Percentiles rank a stretch among this genome's conserved stretches.
Evolutionary conservation across 2,113 vertebrate species (phyloP).

Genomic region (Meles meles): DNA sequence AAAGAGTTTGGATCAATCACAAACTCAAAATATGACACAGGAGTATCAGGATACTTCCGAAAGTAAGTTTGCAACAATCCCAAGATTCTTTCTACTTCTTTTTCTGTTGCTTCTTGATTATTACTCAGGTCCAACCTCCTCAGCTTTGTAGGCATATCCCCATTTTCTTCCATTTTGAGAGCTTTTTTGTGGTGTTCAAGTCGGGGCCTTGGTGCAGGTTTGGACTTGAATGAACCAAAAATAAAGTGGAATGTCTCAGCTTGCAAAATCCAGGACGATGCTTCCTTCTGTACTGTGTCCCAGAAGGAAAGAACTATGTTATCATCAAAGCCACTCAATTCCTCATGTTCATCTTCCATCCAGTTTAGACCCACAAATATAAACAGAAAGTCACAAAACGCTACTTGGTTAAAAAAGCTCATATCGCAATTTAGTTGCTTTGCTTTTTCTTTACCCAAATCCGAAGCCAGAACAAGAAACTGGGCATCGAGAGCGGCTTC

Average conservation of each 20-base stretch:
- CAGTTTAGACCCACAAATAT: slow-evolving; percentile 94
- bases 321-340: slow-evolving; percentile 75
- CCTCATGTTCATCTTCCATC: slow-evolving; percentile 79
- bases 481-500: slow-evolving; percentile 94
- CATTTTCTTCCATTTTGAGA: slow-evolving; percentile 84
- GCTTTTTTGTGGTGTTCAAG: slow-evolving; percentile 82
- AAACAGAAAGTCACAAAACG: slow-evolving; percentile 89
- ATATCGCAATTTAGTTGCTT: slow-evolving; percentile 89
- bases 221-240: slow-evolving; percentile 89
- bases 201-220: slow-evolving; percentile 85
- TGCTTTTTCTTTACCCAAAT: slow-evolving; percentile 95
- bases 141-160: slow-evolving; percentile 90
- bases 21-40: slow-evolving; percentile 95
- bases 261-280: slow-evolving; percentile 15
- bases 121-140: slow-evolving; percentile 89
- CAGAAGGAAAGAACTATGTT: slow-evolving; percentile 52
- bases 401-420: slow-evolving; percentile 85
- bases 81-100: slow-evolving; percentile 94
- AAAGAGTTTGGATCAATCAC: slow-evolving; percentile 95
- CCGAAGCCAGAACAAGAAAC: slow-evolving; percentile 93
- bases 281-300: slow-evolving; percentile 28
- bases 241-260: slow-evolving; percentile 92
- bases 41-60: slow-evolving; percentile 83
- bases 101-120: slow-evolving; percentile 93
- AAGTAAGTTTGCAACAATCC: slow-evolving; percentile 86